Evolutionary conservation across 1,140 invertebrate genomes (phyloP).

Genomic region (Drosophila funebris): DNA sequence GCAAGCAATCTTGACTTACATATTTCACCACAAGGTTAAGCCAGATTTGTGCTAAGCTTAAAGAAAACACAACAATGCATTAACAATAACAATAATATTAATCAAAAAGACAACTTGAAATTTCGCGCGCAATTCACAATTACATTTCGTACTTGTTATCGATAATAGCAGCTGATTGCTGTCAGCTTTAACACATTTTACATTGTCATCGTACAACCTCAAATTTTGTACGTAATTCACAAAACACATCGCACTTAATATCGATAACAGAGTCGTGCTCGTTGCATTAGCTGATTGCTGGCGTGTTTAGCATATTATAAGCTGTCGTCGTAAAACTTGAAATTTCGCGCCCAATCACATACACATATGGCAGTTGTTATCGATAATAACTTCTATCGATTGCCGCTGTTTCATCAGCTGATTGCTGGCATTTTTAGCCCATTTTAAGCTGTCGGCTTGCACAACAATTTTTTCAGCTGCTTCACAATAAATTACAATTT

Average conservation of each 20-base stretch:
- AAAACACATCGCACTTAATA: too few relatives aligned
- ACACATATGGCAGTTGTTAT: too few relatives aligned
- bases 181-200: too few relatives aligned
- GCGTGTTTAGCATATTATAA: too few relatives aligned
- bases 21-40: conserved; percentile 23
- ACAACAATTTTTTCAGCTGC: conserved; percentile 36
- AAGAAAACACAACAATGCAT: background rate
- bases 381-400: background rate
- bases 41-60: conserved; percentile 15
- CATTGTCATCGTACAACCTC: too few relatives aligned
- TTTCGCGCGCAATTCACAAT: background rate
- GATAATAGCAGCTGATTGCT: background rate
- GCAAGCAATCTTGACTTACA: conserved; percentile 18
- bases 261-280: too few relatives aligned
- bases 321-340: too few relatives aligned
- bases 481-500: conserved; percentile 26
- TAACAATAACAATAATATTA: background rate
- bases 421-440: background rate
- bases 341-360: too few relatives aligned
- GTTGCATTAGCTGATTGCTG: background rate
- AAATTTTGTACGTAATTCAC: too few relatives aligned
- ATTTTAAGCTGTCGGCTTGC: conserved; percentile 24
- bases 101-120: background rate
- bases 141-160: background rate
- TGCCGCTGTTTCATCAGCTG: background rate